Evolutionary conservation across 2,888 invertebrate species (phyloP).

Genomic region (Chouioia cunea): DNA sequence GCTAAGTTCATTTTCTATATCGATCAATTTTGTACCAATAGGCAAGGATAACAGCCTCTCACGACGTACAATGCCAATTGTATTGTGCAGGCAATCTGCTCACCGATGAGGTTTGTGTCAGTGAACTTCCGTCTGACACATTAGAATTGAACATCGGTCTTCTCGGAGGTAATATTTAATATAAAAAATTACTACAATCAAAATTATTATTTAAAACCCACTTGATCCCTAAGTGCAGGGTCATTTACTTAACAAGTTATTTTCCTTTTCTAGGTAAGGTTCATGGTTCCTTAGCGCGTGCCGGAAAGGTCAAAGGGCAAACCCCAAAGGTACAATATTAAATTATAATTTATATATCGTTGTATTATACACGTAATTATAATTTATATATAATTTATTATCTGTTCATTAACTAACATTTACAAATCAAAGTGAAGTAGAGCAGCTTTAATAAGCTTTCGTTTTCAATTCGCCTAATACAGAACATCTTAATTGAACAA

Average conservation of each 20-base stretch:
- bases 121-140: conserved; percentile 76
- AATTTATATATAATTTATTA: too few relatives aligned
- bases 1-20: too few relatives aligned
- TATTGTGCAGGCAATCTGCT: conserved; percentile 83
- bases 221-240: conserved; percentile 1
- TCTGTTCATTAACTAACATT: too few relatives aligned
- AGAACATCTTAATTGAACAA: conserved; percentile 33
- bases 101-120: conserved; percentile 77
- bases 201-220: conserved; percentile 4
- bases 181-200: background rate
- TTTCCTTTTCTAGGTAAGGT: conserved; percentile 81
- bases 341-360: too few relatives aligned
- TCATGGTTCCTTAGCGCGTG: conserved; percentile 99
- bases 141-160: conserved; percentile 87
- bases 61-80: conserved; percentile 76
- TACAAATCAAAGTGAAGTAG: conserved; percentile 60
- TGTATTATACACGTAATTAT: too few relatives aligned
- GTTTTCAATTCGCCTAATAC: conserved; percentile 59
- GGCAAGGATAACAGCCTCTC: conserved; percentile 73
- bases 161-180: conserved; percentile 78
- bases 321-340: too few relatives aligned
- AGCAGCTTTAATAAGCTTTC: conserved; percentile 50
- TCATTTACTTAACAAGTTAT: conserved; percentile 20
- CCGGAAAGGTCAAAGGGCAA: conserved; percentile 99
- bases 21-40: conserved; percentile 66